These are phyloP conservation scores for Sternotherus odoratus DNA, from an alignment of 2,797 vertebrate species.

Conservation along the genomic window DNA sequence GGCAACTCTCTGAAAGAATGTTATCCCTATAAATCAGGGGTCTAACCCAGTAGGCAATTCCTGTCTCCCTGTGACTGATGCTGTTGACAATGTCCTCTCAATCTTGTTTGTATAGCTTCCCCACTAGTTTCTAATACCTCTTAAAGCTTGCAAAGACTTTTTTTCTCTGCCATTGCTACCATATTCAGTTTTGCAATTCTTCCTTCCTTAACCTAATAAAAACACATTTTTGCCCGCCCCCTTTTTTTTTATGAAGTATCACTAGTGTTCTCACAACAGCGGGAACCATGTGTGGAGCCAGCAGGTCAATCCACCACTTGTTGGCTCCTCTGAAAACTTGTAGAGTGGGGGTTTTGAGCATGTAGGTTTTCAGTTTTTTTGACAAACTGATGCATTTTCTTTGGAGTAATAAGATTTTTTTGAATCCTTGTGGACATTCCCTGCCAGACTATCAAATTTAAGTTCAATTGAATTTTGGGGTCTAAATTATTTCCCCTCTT, in stretches of 20 bases:
- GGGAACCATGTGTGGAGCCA: neutral
- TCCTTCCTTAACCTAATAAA: neutral
- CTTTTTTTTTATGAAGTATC: neutral
- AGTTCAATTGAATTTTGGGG: neutral
- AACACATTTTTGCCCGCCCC: neutral
- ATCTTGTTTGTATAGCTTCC: neutral
- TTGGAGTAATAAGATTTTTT: neutral
- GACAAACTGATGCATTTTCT: neutral
- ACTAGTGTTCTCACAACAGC: neutral
- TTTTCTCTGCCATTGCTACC: neutral
- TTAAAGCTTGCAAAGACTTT: accelerated
- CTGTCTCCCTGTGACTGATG: neutral
- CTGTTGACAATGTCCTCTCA: neutral
- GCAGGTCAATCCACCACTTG: neutral
- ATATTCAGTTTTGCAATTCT: neutral
- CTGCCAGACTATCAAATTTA: neutral
- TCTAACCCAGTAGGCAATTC: neutral
- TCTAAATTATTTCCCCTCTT: neutral
- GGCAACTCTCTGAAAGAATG: neutral
- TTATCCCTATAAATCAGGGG: neutral
- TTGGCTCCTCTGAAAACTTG: neutral
- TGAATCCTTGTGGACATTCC: neutral
- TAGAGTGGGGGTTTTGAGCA: no score
- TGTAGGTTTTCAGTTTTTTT: no score
- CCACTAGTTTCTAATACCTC: neutral